phyloP scores from a whole-genome alignment of 1,140 invertebrate genomes.

The Saccostrea glomerata region DNA sequence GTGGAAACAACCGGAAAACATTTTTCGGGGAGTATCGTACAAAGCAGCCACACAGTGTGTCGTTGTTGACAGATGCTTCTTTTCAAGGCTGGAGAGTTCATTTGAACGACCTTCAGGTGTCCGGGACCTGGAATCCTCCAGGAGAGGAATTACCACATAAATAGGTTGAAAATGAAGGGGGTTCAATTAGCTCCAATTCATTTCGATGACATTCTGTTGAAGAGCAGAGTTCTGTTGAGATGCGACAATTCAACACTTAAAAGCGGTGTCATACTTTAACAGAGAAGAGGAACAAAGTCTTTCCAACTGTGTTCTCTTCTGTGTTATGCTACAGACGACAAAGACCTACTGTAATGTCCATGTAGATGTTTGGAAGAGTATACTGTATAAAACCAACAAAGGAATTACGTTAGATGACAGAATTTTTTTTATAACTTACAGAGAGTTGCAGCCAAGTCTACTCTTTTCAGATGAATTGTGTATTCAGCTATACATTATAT shows the following conservation, averaged over 20 bases:
- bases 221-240: conserved; percentile 36
- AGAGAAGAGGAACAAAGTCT: conserved; percentile 46
- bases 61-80: conserved; percentile 44
- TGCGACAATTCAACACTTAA: conserved; percentile 53
- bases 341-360: conserved; percentile 6
- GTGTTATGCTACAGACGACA: neutral
- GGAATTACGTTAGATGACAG: neutral
- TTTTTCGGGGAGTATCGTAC: conserved; percentile 36
- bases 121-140: neutral
- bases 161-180: conserved; percentile 35
- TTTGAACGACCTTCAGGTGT: conserved; percentile 10
- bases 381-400: neutral
- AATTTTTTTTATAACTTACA: neutral
- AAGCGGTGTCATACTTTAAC: conserved; percentile 48
- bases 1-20: conserved; percentile 12
- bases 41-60: neutral
- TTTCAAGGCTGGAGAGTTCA: conserved; percentile 32
- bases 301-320: conserved; percentile 26
- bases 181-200: conserved; percentile 41
- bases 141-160: conserved; percentile 26
- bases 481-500: neutral
- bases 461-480: conserved; percentile 39
- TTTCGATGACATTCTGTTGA: neutral
- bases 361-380: neutral
- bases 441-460: neutral